Percentiles rank a stretch among this genome's conserved stretches.
Conservation (phyloP, 2,888 invertebrate genomes). For the Aleiodes testaceus region DNA sequence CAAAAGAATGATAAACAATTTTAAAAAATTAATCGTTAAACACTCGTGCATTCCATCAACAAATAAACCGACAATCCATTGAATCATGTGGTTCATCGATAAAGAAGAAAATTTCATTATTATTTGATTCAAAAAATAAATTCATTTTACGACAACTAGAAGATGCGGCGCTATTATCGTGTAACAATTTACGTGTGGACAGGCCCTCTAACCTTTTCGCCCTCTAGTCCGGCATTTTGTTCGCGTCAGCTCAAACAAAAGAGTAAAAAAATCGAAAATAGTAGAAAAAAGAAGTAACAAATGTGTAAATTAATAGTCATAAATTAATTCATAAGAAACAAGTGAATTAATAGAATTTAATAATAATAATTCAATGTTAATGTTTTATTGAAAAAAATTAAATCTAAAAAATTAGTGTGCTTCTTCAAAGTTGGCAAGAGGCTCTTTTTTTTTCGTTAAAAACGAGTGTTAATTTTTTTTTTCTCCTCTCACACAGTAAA, state of each 20-base stretch:
- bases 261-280: background rate
- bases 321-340: background rate
- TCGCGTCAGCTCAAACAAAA: conserved; percentile 15
- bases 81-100: no score
- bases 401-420: background rate
- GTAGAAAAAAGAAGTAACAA: background rate
- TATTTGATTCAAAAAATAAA: no score
- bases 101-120: no score
- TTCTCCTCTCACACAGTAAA: background rate
- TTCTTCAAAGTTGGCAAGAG: background rate
- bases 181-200: background rate
- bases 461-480: conserved; percentile 1
- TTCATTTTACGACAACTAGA: no score
- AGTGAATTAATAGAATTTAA: background rate
- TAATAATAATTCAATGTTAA: background rate
- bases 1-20: no score
- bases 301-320: background rate
- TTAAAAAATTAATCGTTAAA: no score
- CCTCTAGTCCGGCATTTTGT: conserved; percentile 33
- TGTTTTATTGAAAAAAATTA: background rate
- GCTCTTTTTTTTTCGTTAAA: background rate
- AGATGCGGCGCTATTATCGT: background rate
- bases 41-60: no score
- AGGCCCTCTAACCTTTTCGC: background rate
- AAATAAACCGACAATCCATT: no score